Evolutionary conservation across 35 echinoderm and acorn worm genomes (phyloP).

Genomic region (Eucidaris tribuloides): DNA sequence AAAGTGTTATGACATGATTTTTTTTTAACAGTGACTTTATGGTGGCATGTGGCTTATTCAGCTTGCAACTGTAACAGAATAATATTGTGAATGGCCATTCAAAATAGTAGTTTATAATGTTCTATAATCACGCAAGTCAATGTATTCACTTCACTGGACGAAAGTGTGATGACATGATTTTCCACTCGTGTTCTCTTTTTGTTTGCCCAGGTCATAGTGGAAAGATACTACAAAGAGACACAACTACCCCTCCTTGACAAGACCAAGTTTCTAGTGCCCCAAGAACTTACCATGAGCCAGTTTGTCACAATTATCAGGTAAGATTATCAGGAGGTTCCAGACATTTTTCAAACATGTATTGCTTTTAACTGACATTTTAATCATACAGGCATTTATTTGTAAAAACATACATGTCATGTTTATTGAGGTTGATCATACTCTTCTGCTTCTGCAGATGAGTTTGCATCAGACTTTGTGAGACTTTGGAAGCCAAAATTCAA

Average conservation of each 20-base stretch:
- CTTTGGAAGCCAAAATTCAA: too few species aligned
- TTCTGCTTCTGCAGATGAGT: too few species aligned
- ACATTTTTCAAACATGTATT: too few species aligned
- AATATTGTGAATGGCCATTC: neutral
- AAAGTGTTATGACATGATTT: too few species aligned
- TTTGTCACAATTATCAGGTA: slow-evolving; percentile 99
- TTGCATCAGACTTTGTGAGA: too few species aligned
- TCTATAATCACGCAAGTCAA: neutral
- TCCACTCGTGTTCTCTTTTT: neutral
- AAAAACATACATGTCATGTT: too few species aligned
- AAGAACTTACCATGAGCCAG: slow-evolving; percentile 99
- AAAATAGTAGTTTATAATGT: too few species aligned
- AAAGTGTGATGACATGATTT: neutral
- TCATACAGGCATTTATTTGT: too few species aligned
- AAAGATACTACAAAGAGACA: slow-evolving; percentile 97
- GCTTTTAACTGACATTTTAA: too few species aligned
- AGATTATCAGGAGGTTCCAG: neutral
- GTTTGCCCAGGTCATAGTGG: slow-evolving; percentile 88
- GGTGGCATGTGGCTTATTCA: neutral
- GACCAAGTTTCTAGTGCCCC: slow-evolving; percentile 98
- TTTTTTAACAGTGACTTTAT: neutral
- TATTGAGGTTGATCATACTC: too few species aligned
- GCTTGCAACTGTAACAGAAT: too few species aligned
- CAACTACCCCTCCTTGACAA: slow-evolving; percentile 90
- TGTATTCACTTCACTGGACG: too few species aligned